Evolutionary conservation across 1,140 invertebrate genomes (phyloP).

Genomic region (Himalopsyche phryganea): DNA sequence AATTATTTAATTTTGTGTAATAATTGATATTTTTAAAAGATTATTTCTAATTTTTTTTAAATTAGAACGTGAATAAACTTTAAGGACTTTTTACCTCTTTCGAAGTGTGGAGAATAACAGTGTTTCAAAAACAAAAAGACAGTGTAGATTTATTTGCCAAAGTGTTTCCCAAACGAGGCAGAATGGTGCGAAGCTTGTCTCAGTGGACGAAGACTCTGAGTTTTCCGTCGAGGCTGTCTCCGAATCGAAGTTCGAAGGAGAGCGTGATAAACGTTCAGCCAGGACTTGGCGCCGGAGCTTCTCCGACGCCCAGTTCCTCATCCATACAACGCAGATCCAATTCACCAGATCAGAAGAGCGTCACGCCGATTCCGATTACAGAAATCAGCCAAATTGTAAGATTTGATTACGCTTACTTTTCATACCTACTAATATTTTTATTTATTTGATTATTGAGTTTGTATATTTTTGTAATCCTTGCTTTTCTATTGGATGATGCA

Average conservation of each 20-base stretch:
- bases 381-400: conserved; percentile 64
- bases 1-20: too few species aligned
- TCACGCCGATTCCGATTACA: conserved; percentile 56
- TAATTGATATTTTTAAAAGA: too few species aligned
- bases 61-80: too few species aligned
- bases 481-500: too few species aligned
- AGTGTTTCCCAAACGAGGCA: conserved; percentile 17
- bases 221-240: conserved; percentile 76
- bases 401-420: too few species aligned
- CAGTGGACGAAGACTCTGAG: conserved; percentile 86
- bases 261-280: conserved; percentile 56
- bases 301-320: conserved; percentile 50
- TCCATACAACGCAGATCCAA: conserved; percentile 47
- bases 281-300: conserved; percentile 46
- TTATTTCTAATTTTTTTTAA: too few species aligned
- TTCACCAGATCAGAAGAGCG: conserved; percentile 43
- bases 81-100: too few species aligned
- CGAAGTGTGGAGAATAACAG: too few species aligned
- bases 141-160: conserved; percentile 1
- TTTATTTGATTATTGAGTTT: too few species aligned
- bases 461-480: too few species aligned
- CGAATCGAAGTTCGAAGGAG: conserved; percentile 70
- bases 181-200: conserved; percentile 77
- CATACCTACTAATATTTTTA: too few species aligned
- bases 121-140: too few species aligned